A percentile compares a stretch with the other conserved stretches of the same genome.
These are phyloP conservation scores for Dryobota labecula DNA, from an alignment of 2,888 invertebrate genomes.

Conservation along the genomic window DNA sequence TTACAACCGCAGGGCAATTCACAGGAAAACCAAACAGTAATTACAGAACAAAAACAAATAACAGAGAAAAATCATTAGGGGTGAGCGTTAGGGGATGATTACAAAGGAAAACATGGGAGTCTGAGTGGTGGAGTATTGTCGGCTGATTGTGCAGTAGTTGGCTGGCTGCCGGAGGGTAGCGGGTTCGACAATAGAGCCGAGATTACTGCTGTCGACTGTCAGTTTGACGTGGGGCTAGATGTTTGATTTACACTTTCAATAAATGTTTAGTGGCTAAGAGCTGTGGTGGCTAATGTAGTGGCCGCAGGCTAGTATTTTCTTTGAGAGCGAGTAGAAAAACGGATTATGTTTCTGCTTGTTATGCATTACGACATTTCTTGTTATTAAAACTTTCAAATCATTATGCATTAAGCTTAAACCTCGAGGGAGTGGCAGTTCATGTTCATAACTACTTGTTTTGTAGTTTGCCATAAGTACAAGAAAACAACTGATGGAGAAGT, in stretches of 20 bases:
- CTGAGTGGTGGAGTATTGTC: constrained; percentile 78
- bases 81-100: constrained; percentile 78
- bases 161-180: constrained; percentile 75
- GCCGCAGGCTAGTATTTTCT: constrained; percentile 42
- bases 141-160: constrained; percentile 77
- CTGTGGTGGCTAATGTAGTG: constrained; percentile 47
- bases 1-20: constrained; percentile 85
- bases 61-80: constrained; percentile 87
- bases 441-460: constrained; percentile 25
- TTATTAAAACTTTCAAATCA: constrained; percentile 13
- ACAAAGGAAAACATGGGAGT: constrained; percentile 84
- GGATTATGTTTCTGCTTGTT: constrained; percentile 37
- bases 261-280: constrained; percentile 63
- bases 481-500: constrained; percentile 3
- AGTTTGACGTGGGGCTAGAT: constrained; percentile 66
- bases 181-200: constrained; percentile 83
- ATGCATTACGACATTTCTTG: not conserved
- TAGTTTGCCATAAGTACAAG: constrained; percentile 1
- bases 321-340: not conserved
- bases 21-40: constrained; percentile 89
- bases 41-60: constrained; percentile 90
- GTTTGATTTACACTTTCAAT: constrained; percentile 68
- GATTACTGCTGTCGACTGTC: constrained; percentile 85
- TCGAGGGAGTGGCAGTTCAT: constrained; percentile 21
- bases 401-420: constrained; percentile 6